Base-by-base conservation (phyloP, 2,113 vertebrate genomes). In the Sander vitreus region DNA sequence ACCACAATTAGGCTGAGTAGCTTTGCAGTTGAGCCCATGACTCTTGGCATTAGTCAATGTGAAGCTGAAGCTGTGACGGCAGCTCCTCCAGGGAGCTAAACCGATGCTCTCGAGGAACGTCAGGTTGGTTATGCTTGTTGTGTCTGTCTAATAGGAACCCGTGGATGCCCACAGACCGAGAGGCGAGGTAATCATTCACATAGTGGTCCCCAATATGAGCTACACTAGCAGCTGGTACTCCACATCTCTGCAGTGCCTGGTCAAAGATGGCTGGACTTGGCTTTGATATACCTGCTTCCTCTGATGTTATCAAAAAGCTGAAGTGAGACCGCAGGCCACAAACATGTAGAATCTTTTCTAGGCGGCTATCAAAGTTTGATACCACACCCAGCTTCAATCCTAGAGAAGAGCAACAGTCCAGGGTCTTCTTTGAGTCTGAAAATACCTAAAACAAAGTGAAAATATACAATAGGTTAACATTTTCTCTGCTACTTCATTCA, bases 291-390 rank as follows among this genome's bases (percentile, higher is more conserved):
- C 97, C 96, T 0, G 85, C 91, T 0, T 88, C 93, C 88, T 98
- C 97, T 0, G 98, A 98, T 5, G 96, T 97, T 81, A 99, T 70
- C 66, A 99, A 76, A 76, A 99, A 99, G 19, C 95, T 93, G 0
- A 99, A 99, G 87, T 97, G 88, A 27, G 94, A 88, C 63, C 92
- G 89, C 36, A 99, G 96, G 58, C 87, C 81, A 73, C 96, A 96
- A 14, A 60, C 92, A 0, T 0, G 69, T 50, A 99, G 91, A 66
- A 99, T 91, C 8, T 27, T 82, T 78, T 97, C 96, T 16, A 99
- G 93, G 3, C 98, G 95, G 3, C 0, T 87, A 76, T 99, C 98
- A 4, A 99, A 99, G 93, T 99, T 99, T 79, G 98, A 99, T 16
- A 99, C 82, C 0, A 97, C 95, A 0, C 94, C 97, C 83, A 97